Evolutionary conservation across 2,797 vertebrate species (phyloP).

Genomic region (Periophthalmus magnuspinnatus): DNA sequence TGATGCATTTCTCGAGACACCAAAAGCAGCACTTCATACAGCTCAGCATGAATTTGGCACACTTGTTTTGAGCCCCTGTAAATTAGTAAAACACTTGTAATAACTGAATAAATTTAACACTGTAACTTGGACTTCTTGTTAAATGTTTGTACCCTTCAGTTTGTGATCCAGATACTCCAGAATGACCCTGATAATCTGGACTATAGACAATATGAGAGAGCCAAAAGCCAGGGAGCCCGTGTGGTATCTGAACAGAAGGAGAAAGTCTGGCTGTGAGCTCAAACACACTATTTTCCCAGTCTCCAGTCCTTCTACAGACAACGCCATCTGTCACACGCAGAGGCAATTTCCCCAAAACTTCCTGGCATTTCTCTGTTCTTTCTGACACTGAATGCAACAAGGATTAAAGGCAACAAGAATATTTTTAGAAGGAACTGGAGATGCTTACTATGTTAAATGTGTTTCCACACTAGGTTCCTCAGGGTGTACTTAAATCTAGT

Average conservation of each 20-base stretch:
- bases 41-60: constrained; percentile 85
- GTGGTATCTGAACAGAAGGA: constrained; percentile 85
- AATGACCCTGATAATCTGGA: constrained; percentile 88
- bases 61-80: constrained; percentile 86
- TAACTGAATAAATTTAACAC: neutral
- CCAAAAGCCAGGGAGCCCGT: constrained; percentile 93
- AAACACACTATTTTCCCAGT: neutral
- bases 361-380: neutral
- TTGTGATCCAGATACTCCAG: constrained; percentile 94
- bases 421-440: neutral
- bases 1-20: constrained; percentile 97
- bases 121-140: neutral
- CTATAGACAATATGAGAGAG: constrained; percentile 87
- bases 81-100: neutral
- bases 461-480: neutral
- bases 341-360: constrained; percentile 6
- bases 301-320: neutral
- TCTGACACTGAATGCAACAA: neutral
- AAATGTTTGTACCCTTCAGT: constrained; percentile 82
- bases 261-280: constrained; percentile 17
- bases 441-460: too few species aligned
- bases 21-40: constrained; percentile 98
- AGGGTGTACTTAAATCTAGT: neutral
- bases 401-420: neutral
- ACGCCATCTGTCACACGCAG: constrained; percentile 2